These are phyloP conservation scores for Etia nguti DNA, from an alignment of 2,113 vertebrate genomes.

Conservation along the genomic window DNA sequence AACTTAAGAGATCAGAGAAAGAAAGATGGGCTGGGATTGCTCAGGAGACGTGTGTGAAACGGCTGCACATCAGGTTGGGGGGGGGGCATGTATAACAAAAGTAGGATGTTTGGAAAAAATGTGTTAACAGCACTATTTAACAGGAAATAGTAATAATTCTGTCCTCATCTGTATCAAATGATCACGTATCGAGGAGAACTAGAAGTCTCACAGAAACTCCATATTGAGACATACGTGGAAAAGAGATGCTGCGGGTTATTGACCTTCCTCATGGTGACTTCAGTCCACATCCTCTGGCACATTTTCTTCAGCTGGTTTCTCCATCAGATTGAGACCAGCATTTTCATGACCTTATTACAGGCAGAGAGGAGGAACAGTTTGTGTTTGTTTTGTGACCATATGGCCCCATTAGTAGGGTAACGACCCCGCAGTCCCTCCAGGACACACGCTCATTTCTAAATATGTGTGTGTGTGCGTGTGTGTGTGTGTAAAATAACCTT, in stretches of 20 bases:
- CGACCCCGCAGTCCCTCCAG: slow-evolving; percentile 68
- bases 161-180: fast-evolving
- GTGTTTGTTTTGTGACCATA: slow-evolving; percentile 77
- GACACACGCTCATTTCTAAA: slow-evolving; percentile 28
- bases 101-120: background rate
- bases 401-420: slow-evolving; percentile 77
- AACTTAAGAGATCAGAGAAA: background rate
- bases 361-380: slow-evolving; percentile 58
- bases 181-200: background rate
- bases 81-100: background rate
- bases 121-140: background rate
- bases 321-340: slow-evolving; percentile 55
- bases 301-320: slow-evolving; percentile 31
- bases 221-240: background rate
- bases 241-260: slow-evolving; percentile 19
- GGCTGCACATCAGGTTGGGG: background rate
- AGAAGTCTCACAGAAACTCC: background rate
- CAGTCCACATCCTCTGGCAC: slow-evolving; percentile 30
- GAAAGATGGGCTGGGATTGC: no score
- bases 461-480: background rate
- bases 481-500: slow-evolving; percentile 22
- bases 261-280: slow-evolving; percentile 6
- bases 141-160: background rate
- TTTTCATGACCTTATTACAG: slow-evolving; percentile 69
- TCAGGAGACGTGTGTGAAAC: background rate